These are phyloP conservation scores for Rhyacichthys aspro DNA, from an alignment of 2,797 vertebrate genomes.

Conservation along the genomic window DNA sequence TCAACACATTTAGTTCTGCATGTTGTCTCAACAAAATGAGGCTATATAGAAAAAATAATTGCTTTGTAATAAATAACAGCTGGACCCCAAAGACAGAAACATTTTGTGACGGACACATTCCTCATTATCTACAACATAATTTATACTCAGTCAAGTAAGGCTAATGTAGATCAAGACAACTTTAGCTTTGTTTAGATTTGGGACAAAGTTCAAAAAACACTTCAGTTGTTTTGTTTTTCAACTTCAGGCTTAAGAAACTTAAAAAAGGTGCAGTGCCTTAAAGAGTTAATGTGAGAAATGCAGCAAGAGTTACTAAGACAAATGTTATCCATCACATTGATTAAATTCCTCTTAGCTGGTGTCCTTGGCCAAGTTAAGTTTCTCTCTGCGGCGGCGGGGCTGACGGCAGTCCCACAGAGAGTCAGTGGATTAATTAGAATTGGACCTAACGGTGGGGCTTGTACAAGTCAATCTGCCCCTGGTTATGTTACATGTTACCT, in stretches of 20 bases:
- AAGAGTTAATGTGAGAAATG: conserved; percentile 52
- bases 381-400: conserved; percentile 46
- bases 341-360: conserved; percentile 60
- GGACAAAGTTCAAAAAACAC: background rate
- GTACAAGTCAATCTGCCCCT: conserved; percentile 49
- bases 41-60: conserved; percentile 18
- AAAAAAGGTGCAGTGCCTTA: conserved; percentile 36
- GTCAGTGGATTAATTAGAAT: conserved; percentile 64
- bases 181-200: too few relatives aligned
- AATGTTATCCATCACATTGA: conserved; percentile 66
- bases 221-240: background rate
- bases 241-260: conserved; percentile 18
- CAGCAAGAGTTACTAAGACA: conserved; percentile 45
- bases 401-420: conserved; percentile 56
- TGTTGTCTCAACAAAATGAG: background rate
- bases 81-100: background rate
- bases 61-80: conserved; percentile 41
- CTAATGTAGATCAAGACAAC: too few relatives aligned
- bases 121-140: too few relatives aligned
- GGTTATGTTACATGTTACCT: conserved; percentile 31
- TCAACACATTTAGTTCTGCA: background rate
- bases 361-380: conserved; percentile 58
- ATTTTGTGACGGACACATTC: too few relatives aligned
- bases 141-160: too few relatives aligned
- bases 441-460: conserved; percentile 49